A percentile compares a stretch with the other conserved stretches of the same genome.
Conservation (phyloP, 1,140 invertebrate species). For the Lanistes nyassanus region DNA sequence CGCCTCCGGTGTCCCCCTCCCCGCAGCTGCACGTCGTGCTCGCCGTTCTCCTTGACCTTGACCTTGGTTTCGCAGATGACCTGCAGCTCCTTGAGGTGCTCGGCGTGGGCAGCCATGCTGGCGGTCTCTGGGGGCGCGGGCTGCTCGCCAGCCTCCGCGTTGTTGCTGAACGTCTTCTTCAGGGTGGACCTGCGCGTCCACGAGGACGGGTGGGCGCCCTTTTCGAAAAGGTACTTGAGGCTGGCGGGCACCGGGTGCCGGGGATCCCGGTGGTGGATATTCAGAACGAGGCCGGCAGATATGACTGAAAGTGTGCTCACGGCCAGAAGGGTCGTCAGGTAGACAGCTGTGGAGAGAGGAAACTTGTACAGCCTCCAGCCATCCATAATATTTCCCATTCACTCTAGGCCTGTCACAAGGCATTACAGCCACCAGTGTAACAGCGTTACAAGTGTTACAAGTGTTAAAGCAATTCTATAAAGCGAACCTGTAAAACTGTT, state of each 20-base stretch:
- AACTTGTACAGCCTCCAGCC: background rate
- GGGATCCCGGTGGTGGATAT: slow-evolving; percentile 47
- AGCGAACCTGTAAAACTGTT: too few relatives aligned
- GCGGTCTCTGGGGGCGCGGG: background rate
- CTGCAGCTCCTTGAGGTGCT: slow-evolving; percentile 15
- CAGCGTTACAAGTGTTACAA: too few relatives aligned
- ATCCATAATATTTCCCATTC: background rate
- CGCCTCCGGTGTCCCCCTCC: slow-evolving; percentile 1
- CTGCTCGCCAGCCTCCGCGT: background rate
- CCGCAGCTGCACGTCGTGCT: slow-evolving; percentile 19
- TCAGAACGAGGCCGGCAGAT: slow-evolving; percentile 48
- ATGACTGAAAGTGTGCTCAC: slow-evolving; percentile 49
- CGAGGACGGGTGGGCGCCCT: slow-evolving; percentile 11
- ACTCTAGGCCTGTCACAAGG: too few relatives aligned
- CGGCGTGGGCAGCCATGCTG: background rate
- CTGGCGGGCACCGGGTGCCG: slow-evolving; percentile 28
- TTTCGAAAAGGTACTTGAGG: slow-evolving; percentile 31
- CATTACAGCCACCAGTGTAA: too few relatives aligned
- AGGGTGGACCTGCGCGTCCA: slow-evolving; percentile 15
- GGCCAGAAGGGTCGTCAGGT: slow-evolving; percentile 46
- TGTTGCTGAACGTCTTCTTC: slow-evolving; percentile 15
- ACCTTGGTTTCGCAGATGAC: slow-evolving; percentile 24
- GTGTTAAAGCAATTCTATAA: too few relatives aligned
- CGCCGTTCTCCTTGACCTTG: slow-evolving; percentile 25
- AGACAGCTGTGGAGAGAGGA: slow-evolving; percentile 40